A percentile compares a stretch with the other conserved stretches of the same genome.
Evolutionary conservation across 2,888 invertebrate genomes (phyloP).

Genomic region (Atherix ibis): DNA sequence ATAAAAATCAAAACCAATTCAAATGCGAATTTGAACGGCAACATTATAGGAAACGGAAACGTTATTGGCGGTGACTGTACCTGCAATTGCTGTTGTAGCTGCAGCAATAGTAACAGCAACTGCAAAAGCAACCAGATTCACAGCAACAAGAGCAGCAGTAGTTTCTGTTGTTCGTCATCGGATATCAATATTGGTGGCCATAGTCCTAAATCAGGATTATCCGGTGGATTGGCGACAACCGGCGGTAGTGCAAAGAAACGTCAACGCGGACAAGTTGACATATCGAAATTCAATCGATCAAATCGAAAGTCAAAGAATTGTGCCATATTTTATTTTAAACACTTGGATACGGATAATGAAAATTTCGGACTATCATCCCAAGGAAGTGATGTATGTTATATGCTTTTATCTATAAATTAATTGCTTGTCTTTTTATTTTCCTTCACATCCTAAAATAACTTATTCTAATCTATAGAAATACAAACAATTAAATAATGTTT

Average conservation of each 20-base stretch:
- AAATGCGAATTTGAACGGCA: not conserved
- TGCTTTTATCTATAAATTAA: constrained; percentile 1
- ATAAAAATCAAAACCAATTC: not conserved
- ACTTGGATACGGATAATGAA: constrained; percentile 75
- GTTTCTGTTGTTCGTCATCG: constrained; percentile 3
- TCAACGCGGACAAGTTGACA: constrained; percentile 37
- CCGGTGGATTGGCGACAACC: constrained; percentile 9
- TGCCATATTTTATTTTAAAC: constrained; percentile 73
- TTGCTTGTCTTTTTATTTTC: not conserved
- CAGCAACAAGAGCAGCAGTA: constrained; percentile 13
- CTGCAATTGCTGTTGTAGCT: not conserved
- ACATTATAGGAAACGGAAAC: not conserved
- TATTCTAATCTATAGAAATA: too few species aligned
- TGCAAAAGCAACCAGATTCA: not conserved
- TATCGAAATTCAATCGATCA: constrained; percentile 50
- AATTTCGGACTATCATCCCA: constrained; percentile 33
- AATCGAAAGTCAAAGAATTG: constrained; percentile 66
- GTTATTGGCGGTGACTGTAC: not conserved
- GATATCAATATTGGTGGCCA: not conserved
- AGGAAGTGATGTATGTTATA: constrained; percentile 34
- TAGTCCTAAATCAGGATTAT: not conserved
- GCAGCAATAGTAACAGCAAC: not conserved
- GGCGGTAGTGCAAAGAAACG: constrained; percentile 33
- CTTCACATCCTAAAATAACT: too few species aligned
- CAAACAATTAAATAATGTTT: too few species aligned